These are phyloP conservation scores for Julus scandinavius DNA, from an alignment of 2,888 invertebrate genomes.

Conservation along the genomic window DNA sequence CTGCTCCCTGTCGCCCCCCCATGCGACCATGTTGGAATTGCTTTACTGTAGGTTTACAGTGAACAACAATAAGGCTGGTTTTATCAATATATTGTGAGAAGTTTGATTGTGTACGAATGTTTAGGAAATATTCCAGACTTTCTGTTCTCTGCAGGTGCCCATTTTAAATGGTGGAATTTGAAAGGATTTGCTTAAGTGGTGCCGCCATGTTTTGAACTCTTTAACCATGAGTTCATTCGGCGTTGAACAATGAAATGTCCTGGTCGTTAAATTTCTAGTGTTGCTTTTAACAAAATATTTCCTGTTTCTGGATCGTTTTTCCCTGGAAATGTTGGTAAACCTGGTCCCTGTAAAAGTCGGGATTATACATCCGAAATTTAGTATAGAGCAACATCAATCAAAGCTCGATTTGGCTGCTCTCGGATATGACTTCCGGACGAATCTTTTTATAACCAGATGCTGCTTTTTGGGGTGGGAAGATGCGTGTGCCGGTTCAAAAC, in stretches of 20 bases:
- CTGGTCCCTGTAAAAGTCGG: neutral
- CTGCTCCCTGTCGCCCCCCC: too few species aligned
- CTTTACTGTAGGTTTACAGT: too few species aligned
- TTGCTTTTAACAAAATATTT: neutral
- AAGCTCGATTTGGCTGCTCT: neutral
- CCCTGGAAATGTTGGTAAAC: neutral
- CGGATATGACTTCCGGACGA: neutral
- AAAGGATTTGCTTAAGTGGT: too few species aligned
- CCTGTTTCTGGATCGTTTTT: neutral
- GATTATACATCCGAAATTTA: neutral
- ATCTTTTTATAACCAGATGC: conserved; percentile 42
- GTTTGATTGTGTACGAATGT: too few species aligned
- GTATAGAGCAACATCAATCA: conserved; percentile 13
- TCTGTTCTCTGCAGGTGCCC: too few species aligned
- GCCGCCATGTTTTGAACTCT: too few species aligned
- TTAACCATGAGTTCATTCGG: too few species aligned
- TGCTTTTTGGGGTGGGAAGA: neutral
- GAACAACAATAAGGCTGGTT: too few species aligned
- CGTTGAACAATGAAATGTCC: neutral
- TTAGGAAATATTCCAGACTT: too few species aligned
- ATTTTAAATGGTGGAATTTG: too few species aligned
- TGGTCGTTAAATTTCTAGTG: neutral
- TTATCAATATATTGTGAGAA: too few species aligned
- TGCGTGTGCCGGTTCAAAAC: conserved; percentile 17
- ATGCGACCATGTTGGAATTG: too few species aligned